Evolutionary conservation across 2,113 vertebrate species (phyloP).

Genomic region (Athene cunicularia): DNA sequence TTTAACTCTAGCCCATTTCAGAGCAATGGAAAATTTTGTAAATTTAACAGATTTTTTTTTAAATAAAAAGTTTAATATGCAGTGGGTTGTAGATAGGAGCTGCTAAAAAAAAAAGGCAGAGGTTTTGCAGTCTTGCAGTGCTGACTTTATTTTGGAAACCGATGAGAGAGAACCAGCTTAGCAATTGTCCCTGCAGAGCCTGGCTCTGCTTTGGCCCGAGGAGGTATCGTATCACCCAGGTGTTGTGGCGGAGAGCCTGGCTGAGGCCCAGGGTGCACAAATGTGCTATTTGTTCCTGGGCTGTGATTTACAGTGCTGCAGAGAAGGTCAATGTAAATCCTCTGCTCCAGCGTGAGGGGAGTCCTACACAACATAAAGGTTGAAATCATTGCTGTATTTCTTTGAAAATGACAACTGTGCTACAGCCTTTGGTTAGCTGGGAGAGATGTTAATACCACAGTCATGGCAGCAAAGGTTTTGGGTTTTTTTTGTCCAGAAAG

Average conservation of each 20-base stretch:
- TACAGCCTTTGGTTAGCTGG: neutral
- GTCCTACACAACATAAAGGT: fast-evolving
- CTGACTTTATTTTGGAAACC: neutral
- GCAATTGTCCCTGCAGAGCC: neutral
- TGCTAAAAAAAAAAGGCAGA: neutral
- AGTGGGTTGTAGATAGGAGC: neutral
- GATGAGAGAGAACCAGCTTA: neutral
- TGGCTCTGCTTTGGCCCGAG: neutral
- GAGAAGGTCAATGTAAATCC: neutral
- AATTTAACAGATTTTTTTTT: neutral
- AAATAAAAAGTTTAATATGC: no score
- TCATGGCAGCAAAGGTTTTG: neutral
- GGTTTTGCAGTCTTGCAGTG: neutral
- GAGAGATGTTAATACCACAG: fast-evolving
- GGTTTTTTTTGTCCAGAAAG: neutral
- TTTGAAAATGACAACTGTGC: neutral
- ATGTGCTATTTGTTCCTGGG: neutral
- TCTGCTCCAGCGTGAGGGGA: neutral
- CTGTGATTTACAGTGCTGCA: fast-evolving
- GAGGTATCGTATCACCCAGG: fast-evolving
- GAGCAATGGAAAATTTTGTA: neutral
- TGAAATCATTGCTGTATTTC: neutral
- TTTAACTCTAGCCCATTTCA: neutral
- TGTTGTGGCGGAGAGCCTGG: fast-evolving
- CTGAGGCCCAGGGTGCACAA: no score